Evolutionary conservation across 37 sponge, comb jelly and placozoan genomes (phyloP), one percentile per base, ranked within the genome.

Genomic region (Halichondria panicea): DNA sequence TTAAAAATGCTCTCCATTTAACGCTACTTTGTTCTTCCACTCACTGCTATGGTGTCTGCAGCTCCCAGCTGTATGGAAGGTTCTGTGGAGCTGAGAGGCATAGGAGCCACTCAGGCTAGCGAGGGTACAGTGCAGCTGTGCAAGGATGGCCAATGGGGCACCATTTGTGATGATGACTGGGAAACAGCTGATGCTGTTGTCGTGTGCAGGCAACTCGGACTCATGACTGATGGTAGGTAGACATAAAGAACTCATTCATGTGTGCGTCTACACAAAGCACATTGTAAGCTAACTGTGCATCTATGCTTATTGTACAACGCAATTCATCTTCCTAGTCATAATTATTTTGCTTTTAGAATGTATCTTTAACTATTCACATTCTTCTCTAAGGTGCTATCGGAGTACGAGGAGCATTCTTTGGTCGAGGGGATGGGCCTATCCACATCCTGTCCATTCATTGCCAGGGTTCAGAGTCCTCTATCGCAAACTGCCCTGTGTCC

Each of bases 361-460:
- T 48, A 15, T 48, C 11, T 18, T 15, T 48, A 48, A 48, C 52
- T 48, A 48, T 48, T 15, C 11, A 48, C 11, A 18, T 58, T 24
- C 27, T 58, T 58, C 25, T 58, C 6, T 7, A 6, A 68, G 69
- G 69, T 18, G 69, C 69, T 9, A 39, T 68, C 21, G 25, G 42
- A 67, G 57, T 78, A 15, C 66, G 78, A 40, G 68, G 78, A 33
- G 67, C 78, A 18, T 67, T 55, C 78, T 78, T 78, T 78, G 78
- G 68, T 25, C 30, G 19, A 13, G 78, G 78, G 19, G 31, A 25
- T 4, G 78, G 78, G 3, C 12, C 19, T 15, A 66, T 78, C 28
- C 56, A 56, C 4, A 6, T 54, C 8, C 28, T 43, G n/a, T 25
- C 66, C 30, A 15, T 66, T 46, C 30, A 0, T 0, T 78, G 78